Conservation (phyloP, 2,113 vertebrate genomes). For the Arvicanthis niloticus region DNA sequence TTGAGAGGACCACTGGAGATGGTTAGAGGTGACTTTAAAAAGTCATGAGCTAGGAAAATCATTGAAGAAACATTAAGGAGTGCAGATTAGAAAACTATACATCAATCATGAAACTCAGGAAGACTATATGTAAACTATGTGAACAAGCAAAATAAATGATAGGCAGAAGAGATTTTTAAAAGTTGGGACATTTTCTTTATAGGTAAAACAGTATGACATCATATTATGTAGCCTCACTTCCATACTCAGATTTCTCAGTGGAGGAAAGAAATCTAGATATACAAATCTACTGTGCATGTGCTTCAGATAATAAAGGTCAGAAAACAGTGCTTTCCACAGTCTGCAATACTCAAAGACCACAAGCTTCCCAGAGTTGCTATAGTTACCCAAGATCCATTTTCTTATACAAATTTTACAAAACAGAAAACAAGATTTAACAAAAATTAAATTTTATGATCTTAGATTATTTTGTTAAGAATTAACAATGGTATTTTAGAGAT, state of each 20-base stretch:
- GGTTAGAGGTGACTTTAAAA: neutral
- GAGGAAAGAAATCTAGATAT: neutral
- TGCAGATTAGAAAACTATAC: slow-evolving; percentile 1
- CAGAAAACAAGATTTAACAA: neutral
- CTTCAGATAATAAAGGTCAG: neutral
- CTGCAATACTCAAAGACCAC: neutral
- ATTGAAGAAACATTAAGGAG: neutral
- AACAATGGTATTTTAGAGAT: slow-evolving; percentile 4
- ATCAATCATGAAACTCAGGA: neutral
- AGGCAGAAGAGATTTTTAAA: slow-evolving; percentile 25
- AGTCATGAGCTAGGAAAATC: neutral
- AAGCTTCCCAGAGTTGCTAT: neutral
- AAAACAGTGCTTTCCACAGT: neutral
- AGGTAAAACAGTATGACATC: neutral
- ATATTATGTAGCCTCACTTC: neutral
- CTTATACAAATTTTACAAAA: slow-evolving; percentile 1
- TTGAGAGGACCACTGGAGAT: neutral
- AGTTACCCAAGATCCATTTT: neutral
- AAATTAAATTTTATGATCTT: neutral
- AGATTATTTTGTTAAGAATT: slow-evolving; percentile 22
- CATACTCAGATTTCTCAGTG: neutral
- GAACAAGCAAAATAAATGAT: neutral
- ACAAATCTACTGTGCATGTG: neutral
- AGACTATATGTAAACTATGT: neutral
- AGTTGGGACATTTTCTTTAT: neutral